Evolutionary conservation across 2,113 vertebrate species (phyloP).

Genomic region (Hirundichthys speculiger): DNA sequence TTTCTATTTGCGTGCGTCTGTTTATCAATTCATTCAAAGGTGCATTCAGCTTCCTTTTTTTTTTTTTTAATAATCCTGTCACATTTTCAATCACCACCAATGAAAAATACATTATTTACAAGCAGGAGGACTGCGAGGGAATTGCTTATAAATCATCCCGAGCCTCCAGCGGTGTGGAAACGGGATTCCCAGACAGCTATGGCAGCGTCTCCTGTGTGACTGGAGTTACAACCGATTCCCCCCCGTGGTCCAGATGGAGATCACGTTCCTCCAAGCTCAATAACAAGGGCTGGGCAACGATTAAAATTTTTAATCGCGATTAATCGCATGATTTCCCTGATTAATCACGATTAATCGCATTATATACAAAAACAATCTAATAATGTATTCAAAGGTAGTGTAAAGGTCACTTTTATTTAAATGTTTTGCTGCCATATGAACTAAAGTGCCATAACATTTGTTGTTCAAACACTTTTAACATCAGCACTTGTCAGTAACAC

Average conservation of each 20-base stretch:
- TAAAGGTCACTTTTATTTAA: too few species aligned
- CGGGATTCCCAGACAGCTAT: background rate
- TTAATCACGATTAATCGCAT: too few species aligned
- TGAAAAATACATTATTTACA: conserved; percentile 1
- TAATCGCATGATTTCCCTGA: too few species aligned
- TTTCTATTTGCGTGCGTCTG: background rate
- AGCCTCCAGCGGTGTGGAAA: background rate
- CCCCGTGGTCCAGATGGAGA: background rate
- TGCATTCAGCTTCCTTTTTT: background rate
- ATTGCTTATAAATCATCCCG: conserved; percentile 5
- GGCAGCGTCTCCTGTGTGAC: conserved; percentile 13
- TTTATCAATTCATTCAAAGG: background rate
- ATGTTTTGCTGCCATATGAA: too few species aligned
- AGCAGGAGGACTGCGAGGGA: background rate
- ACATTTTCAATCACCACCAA: background rate
- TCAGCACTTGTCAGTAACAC: too few species aligned
- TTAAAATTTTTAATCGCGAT: too few species aligned
- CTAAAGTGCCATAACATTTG: too few species aligned
- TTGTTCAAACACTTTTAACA: too few species aligned
- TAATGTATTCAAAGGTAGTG: too few species aligned
- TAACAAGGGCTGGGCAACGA: too few species aligned
- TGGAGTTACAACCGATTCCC: conserved; percentile 4
- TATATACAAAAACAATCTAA: too few species aligned
- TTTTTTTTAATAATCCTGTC: background rate
- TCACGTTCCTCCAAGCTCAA: background rate